A percentile compares a stretch with the other conserved stretches of the same genome.
Conservation (phyloP, 2,888 invertebrate species). For the Lasius platythorax region DNA sequence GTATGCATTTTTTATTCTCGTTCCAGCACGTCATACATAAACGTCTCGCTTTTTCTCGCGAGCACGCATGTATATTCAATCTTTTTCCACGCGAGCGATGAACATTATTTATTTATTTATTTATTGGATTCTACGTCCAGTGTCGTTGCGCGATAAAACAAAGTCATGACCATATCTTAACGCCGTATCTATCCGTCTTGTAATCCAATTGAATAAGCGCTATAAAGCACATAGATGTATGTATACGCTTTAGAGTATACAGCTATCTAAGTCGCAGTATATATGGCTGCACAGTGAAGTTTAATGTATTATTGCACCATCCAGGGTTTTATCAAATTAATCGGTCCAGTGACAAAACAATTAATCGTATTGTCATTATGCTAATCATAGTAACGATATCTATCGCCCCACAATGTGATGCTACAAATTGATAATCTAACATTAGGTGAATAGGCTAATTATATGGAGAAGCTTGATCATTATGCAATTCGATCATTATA, state of each 20-base stretch:
- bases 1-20: constrained; percentile 2
- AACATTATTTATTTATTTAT: constrained; percentile 37
- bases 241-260: neutral
- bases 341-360: neutral
- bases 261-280: neutral
- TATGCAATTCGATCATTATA: neutral
- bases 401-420: neutral
- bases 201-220: neutral
- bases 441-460: neutral
- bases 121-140: neutral
- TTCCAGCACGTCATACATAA: constrained; percentile 4
- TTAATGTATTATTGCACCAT: neutral
- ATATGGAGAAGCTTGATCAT: neutral
- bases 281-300: neutral
- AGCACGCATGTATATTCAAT: neutral
- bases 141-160: constrained; percentile 19
- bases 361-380: constrained; percentile 29
- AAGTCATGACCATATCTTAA: neutral
- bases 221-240: constrained; percentile 5
- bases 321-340: constrained; percentile 7
- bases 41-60: constrained; percentile 6
- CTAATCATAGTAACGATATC: neutral
- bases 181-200: neutral
- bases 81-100: constrained; percentile 4
- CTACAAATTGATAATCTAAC: neutral